Conservation (phyloP, 2,888 invertebrate genomes). For the Noctua janthe region DNA sequence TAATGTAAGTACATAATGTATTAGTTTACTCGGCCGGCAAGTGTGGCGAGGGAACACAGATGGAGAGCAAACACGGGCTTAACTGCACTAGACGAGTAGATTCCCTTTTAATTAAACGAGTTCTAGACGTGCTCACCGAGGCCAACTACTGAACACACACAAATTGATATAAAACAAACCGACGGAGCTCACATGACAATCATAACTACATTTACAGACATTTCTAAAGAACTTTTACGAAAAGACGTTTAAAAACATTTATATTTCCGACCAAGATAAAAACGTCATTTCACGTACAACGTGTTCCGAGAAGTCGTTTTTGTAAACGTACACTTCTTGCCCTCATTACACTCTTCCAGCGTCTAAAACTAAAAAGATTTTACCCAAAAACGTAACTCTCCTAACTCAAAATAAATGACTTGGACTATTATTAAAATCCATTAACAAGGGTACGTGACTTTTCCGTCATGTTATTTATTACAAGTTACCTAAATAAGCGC, state of each 20-base stretch:
- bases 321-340: constrained; percentile 27
- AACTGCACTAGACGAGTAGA: constrained; percentile 82
- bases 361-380: constrained; percentile 26
- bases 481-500: constrained; percentile 49
- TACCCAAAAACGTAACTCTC: constrained; percentile 11
- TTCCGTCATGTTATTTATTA: constrained; percentile 49
- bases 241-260: constrained; percentile 33
- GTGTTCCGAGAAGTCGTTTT: constrained; percentile 18
- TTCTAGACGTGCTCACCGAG: constrained; percentile 76
- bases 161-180: constrained; percentile 72
- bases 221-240: constrained; percentile 22
- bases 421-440: constrained; percentile 44
- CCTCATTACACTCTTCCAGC: constrained; percentile 15
- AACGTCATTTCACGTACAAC: constrained; percentile 23
- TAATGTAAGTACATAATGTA: constrained; percentile 69
- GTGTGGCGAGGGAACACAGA: constrained; percentile 73
- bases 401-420: constrained; percentile 36
- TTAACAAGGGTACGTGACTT: constrained; percentile 39
- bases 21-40: constrained; percentile 73
- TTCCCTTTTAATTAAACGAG: constrained; percentile 87
- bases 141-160: constrained; percentile 69
- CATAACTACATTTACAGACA: constrained; percentile 30
- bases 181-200: constrained; percentile 27
- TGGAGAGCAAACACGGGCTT: constrained; percentile 83
- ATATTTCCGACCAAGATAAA: constrained; percentile 22